Percentiles rank a stretch among this genome's conserved stretches.
Evolutionary conservation across 2,888 invertebrate genomes (phyloP).

Genomic region (Chymomyza caudatula): DNA sequence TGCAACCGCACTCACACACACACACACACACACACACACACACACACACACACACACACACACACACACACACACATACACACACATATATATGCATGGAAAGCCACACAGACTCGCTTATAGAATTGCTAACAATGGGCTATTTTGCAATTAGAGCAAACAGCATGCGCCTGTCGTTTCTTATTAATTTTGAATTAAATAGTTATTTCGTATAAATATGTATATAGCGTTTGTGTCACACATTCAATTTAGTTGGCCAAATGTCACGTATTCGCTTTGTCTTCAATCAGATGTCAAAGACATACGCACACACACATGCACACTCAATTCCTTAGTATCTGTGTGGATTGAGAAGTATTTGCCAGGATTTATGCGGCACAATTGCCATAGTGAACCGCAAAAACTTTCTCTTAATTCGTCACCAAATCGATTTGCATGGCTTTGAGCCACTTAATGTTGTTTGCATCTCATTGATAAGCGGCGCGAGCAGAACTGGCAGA

Average conservation of each 20-base stretch:
- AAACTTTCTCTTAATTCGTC: slow-evolving; percentile 41
- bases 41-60: background rate
- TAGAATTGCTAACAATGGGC: background rate
- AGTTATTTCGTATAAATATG: background rate
- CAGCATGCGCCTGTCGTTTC: background rate
- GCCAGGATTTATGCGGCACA: background rate
- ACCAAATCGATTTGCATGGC: slow-evolving; percentile 71
- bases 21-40: slow-evolving; percentile 37
- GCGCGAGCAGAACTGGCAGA: slow-evolving; percentile 15
- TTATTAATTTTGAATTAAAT: slow-evolving; percentile 1
- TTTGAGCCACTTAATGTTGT: slow-evolving; percentile 71
- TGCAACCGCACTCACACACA: slow-evolving; percentile 47
- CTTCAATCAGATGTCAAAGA: slow-evolving; percentile 45
- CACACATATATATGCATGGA: background rate
- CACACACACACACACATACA: background rate
- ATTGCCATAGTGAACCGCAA: background rate
- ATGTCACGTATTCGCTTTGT: background rate
- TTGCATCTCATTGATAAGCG: slow-evolving; percentile 59
- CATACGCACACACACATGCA: background rate
- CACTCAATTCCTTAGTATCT: no score
- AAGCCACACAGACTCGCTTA: background rate
- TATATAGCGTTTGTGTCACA: background rate
- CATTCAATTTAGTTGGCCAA: background rate
- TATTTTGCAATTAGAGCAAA: background rate
- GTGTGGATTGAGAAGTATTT: background rate